Evolutionary conservation across 1,140 invertebrate genomes (phyloP), one percentile per base, ranked within the genome.

Genomic region (Pristionchus pacificus): DNA sequence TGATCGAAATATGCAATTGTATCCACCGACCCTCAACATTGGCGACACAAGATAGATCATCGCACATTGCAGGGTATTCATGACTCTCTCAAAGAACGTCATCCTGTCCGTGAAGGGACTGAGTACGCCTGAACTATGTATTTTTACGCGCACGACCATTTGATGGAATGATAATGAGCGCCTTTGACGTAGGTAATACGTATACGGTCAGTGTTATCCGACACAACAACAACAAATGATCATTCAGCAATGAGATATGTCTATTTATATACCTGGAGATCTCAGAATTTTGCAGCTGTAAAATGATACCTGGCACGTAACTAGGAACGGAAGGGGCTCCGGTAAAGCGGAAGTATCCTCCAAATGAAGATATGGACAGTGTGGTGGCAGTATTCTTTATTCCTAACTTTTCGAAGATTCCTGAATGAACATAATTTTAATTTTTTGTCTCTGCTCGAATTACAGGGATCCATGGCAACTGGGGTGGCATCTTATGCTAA

Each of bases 51-150:
- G n/a, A n/a, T n/a, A n/a, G n/a, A n/a, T 49, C 38, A 49, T 49
- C 38, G 38, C 38, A 49, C 38, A 49, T 6, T 10, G 19, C 38
- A 49, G 6, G 38, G 38, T 19, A 19, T 49, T 49, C 38, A 49
- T 19, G 6, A 49, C 38, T 49, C 38, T 49, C 38, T 49, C 38
- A 6, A 49, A 49, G 38, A 49, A 49, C 6, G 38, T 49, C 38
- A 49, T 49, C 38, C 19, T 49, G 38, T 49, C 38, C 6, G 6
- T 49, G 38, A 10, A 49, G 6, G 38, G 38, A 6, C 6, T 19
- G 38, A 49, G 19, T 19, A 19, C 6, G 38, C 38, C 38, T 78
- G 76, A 29, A 19, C 6, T 49, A 10, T 10, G 6, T 19, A 49
- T 19, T 10, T 10, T 49, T 19, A 49, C 38, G 6, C 38, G 6